Evolutionary conservation across 2,888 invertebrate genomes (phyloP).

Genomic region (Nasonovia ribisnigri): DNA sequence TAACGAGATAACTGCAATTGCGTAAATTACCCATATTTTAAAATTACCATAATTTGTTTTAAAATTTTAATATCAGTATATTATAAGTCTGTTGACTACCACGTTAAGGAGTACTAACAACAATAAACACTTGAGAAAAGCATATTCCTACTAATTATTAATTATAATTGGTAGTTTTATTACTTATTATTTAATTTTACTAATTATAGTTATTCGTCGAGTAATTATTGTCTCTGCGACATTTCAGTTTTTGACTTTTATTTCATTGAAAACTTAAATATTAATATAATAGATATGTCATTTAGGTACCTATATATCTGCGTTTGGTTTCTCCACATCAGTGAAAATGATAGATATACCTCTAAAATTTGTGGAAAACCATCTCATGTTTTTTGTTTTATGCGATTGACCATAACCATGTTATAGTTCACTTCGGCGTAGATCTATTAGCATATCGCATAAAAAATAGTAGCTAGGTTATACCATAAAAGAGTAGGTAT

Average conservation of each 20-base stretch:
- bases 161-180: neutral
- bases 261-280: neutral
- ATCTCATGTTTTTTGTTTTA: neutral
- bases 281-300: neutral
- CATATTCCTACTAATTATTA: neutral
- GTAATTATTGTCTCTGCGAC: neutral
- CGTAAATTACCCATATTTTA: neutral
- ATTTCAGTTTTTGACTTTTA: neutral
- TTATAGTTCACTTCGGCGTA: neutral
- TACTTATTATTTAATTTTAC: neutral
- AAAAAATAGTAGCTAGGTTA: too few relatives aligned
- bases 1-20: neutral
- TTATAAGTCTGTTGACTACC: neutral
- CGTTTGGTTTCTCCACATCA: neutral
- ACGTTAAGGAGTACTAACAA: neutral
- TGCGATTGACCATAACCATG: neutral
- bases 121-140: neutral
- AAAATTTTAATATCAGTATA: neutral
- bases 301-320: neutral
- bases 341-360: too few relatives aligned
- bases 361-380: too few relatives aligned
- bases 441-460: neutral
- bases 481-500: neutral
- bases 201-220: neutral
- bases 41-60: neutral